These are phyloP conservation scores for Idaea biselata DNA, from an alignment of 2,888 invertebrate species.

Conservation along the genomic window DNA sequence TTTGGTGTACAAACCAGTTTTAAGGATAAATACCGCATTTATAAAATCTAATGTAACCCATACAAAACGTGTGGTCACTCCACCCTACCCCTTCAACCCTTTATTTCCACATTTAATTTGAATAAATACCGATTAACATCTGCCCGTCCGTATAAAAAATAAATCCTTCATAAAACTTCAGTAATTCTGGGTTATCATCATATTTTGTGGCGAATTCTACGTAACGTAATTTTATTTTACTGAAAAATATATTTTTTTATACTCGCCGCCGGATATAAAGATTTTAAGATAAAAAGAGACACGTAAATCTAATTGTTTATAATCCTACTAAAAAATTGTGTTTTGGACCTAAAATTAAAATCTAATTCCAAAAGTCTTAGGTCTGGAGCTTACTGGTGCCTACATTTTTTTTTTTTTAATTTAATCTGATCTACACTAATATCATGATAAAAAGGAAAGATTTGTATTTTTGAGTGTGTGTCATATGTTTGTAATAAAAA, in stretches of 20 bases:
- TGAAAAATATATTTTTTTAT: neutral
- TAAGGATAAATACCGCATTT: neutral
- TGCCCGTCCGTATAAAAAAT: neutral
- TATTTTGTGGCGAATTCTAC: neutral
- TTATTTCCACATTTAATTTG: constrained; percentile 1
- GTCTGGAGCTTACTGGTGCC: too few relatives aligned
- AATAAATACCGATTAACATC: constrained; percentile 1
- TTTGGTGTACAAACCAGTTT: neutral
- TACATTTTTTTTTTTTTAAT: too few relatives aligned
- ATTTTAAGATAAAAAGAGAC: neutral
- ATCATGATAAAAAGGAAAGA: too few relatives aligned
- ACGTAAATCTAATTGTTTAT: neutral
- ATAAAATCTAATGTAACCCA: neutral
- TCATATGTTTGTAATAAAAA: too few relatives aligned
- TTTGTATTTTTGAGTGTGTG: too few relatives aligned
- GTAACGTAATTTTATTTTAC: neutral
- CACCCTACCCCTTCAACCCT: neutral
- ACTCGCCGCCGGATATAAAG: neutral
- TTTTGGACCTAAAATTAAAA: neutral
- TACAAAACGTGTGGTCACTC: neutral
- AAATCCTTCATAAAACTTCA: neutral
- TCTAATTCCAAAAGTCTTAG: too few relatives aligned
- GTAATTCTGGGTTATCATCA: neutral
- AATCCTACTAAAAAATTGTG: neutral
- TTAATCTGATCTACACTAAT: too few relatives aligned